Evolutionary conservation across 2,797 vertebrate species (phyloP).

Genomic region (Mus minutoides): DNA sequence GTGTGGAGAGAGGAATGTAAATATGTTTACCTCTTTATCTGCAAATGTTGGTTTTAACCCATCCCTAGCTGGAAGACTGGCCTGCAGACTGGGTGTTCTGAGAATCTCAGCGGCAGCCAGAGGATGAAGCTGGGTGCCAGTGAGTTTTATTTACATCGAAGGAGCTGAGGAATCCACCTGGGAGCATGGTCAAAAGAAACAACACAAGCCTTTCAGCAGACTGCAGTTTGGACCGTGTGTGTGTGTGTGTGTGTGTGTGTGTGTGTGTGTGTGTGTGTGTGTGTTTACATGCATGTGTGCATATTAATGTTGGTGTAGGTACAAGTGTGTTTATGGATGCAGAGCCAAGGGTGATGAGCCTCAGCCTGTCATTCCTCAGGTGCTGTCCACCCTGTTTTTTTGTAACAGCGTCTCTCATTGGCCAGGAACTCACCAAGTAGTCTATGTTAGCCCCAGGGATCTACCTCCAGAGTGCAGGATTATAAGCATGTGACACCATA

Average conservation of each 20-base stretch:
- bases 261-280: neutral
- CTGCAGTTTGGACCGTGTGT: neutral
- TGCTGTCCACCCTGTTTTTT: neutral
- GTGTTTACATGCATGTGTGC: neutral
- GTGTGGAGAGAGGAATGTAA: constrained; percentile 92
- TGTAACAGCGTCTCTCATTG: neutral
- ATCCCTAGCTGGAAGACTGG: constrained; percentile 59
- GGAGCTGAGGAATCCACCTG: neutral
- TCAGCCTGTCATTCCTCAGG: neutral
- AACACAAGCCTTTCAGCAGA: neutral
- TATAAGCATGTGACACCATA: too few species aligned
- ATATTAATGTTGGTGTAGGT: too few species aligned
- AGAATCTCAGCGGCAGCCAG: constrained; percentile 34
- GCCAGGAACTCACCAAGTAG: neutral
- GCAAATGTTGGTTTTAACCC: constrained; percentile 90
- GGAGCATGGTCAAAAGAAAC: neutral
- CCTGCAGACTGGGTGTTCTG: neutral
- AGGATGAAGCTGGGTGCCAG: constrained; percentile 5
- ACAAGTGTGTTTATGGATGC: neutral
- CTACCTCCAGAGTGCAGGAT: neutral
- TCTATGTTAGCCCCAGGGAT: neutral
- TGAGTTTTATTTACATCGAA: constrained; percentile 63
- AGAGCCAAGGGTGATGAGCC: neutral
- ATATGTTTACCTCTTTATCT: constrained; percentile 92
- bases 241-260: neutral